Conservation (phyloP, 2,797 vertebrate species). For the Coregonus sp. region DNA sequence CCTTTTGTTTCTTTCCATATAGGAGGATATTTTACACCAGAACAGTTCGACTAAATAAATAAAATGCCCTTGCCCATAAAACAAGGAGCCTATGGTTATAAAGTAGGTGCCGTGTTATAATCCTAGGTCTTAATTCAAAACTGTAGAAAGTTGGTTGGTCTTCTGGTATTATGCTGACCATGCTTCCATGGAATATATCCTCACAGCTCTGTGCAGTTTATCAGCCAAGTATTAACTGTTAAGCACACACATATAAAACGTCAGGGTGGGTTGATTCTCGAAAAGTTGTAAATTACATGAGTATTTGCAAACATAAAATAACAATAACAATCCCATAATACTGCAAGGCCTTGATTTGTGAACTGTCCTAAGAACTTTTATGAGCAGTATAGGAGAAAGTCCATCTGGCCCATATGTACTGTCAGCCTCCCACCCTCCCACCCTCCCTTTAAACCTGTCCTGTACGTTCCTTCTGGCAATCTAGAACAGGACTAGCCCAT, state of each 20-base stretch:
- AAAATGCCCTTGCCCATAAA: slow-evolving; percentile 36
- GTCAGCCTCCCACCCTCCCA: slow-evolving; percentile 65
- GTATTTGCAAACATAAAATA: slow-evolving; percentile 81
- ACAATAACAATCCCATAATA: slow-evolving; percentile 80
- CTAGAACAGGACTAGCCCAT: slow-evolving; percentile 62
- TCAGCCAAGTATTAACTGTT: slow-evolving; percentile 70
- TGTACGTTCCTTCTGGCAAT: slow-evolving; percentile 65
- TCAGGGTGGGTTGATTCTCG: slow-evolving; percentile 65
- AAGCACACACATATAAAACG: slow-evolving; percentile 56
- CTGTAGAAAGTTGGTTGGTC: slow-evolving; percentile 34
- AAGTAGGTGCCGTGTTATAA: slow-evolving; percentile 48
- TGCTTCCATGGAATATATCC: slow-evolving; percentile 62
- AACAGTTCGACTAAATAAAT: slow-evolving; percentile 16
- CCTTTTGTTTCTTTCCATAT: slow-evolving; percentile 42
- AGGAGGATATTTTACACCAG: slow-evolving; percentile 40
- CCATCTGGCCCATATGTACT: slow-evolving; percentile 79
- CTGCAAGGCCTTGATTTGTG: slow-evolving; percentile 78
- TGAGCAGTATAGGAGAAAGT: slow-evolving; percentile 77
- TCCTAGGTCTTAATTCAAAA: slow-evolving; percentile 46
- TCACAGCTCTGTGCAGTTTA: slow-evolving; percentile 61
- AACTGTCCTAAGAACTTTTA: slow-evolving; percentile 78
- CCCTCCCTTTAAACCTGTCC: slow-evolving; percentile 71
- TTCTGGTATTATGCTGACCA: slow-evolving; percentile 49
- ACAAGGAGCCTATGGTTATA: slow-evolving; percentile 21
- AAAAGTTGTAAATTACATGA: slow-evolving; percentile 72